Evolutionary conservation across 2,797 vertebrate species (phyloP).

Genomic region (Dromococcyx pavoninus): DNA sequence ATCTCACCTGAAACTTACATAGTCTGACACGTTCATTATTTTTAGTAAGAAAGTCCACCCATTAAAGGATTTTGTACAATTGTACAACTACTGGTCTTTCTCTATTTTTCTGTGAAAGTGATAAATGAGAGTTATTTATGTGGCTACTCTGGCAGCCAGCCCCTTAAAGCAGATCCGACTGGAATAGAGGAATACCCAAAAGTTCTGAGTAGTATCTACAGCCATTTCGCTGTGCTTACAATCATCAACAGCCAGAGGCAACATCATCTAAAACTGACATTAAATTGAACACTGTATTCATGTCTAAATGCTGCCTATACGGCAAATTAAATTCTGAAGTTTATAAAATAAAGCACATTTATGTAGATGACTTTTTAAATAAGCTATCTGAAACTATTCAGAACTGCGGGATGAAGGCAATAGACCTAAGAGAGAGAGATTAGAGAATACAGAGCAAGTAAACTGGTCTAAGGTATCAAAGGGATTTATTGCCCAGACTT

Average conservation of each 20-base stretch:
- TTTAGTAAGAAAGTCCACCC: neutral
- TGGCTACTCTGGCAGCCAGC: neutral
- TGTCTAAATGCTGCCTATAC: neutral
- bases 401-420: neutral
- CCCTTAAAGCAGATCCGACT: neutral
- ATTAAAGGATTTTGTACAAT: neutral
- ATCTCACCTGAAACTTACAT: neutral
- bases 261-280: neutral
- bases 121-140: neutral
- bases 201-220: neutral
- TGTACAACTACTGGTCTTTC: no score
- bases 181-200: neutral
- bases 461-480: neutral
- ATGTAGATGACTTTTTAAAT: neutral
- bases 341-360: neutral
- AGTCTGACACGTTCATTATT: neutral
- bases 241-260: neutral
- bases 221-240: neutral
- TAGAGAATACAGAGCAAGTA: neutral
- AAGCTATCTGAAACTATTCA: neutral
- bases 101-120: neutral
- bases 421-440: neutral
- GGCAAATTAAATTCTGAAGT: neutral
- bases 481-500: neutral
- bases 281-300: neutral